Base-by-base conservation (phyloP, 1,140 invertebrate species). In the Lucilia cuprina region DNA sequence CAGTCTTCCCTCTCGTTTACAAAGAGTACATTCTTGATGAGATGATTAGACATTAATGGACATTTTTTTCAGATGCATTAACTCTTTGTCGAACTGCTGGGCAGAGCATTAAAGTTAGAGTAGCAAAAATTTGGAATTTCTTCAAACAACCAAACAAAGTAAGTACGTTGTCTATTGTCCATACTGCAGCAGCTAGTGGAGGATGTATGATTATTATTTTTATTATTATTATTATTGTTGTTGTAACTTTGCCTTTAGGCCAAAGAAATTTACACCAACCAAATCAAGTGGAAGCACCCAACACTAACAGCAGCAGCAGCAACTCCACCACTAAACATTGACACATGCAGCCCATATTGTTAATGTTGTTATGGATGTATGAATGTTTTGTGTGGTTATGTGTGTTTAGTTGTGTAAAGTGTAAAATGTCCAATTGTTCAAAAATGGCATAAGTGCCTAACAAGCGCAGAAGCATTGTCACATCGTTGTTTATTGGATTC, bases 381-480 rank as follows among this genome's bases (percentile, higher is more conserved):
- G n/a, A 8, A 8, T 75, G 35, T 49, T n/a, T 50, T n/a, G 41
- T 83, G 70, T 12, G 1, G 65, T 25, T 83, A 60, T 19, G 74
- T 14, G 9, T 70, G 49, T 30, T 21, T 30, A 30, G 47, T 74
- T 84, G 84, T 83, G 74, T 82, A 50, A 83, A 85, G 82, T 85
- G 84, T 78, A 82, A 83, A 82, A 82, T 83, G 83, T 75, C 50
- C 85, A 85, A 85, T 85, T 85, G 85, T 85, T 84, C 85, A 83
- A 85, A 85, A 85, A 85, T 85, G 85, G 85, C 83, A 84, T 85
- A 85, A 85, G 82, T 85, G 83, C 83, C 83, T 85, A 85, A 85
- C 85, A 85, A 85, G 84, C 84, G 77, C 74, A 84, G 82, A 82
- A 80, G 83, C 77, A 60, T 80, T 84, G 83, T 83, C 83, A 74